These are phyloP conservation scores for Amia ocellicauda DNA, from an alignment of 2,113 vertebrate genomes.

Conservation along the genomic window DNA sequence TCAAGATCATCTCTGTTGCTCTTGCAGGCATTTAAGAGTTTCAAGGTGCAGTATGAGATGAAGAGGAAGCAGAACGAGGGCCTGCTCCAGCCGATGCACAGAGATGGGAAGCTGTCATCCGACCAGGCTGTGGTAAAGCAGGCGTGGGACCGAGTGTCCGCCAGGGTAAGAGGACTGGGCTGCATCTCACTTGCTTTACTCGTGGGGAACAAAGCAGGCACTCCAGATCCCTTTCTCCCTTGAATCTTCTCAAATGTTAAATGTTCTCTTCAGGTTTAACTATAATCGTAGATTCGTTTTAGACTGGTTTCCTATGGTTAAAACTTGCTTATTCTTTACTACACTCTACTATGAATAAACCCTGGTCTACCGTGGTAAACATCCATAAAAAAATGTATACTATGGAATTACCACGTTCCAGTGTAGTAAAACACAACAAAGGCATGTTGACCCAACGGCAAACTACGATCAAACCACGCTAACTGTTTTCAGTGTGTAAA, in stretches of 20 bases:
- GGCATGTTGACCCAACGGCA: too few species aligned
- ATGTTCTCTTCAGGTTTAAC: not conserved
- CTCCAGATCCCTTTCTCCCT: too few species aligned
- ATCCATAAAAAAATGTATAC: too few species aligned
- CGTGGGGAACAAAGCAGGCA: too few species aligned
- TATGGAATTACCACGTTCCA: too few species aligned
- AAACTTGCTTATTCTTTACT: not conserved
- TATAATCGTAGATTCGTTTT: too few species aligned
- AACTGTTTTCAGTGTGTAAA: too few species aligned
- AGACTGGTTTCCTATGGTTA: too few species aligned
- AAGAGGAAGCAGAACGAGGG: conserved; percentile 86
- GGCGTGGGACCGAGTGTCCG: conserved; percentile 85
- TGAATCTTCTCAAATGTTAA: not conserved
- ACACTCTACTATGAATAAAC: too few species aligned
- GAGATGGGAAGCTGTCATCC: conserved; percentile 88
- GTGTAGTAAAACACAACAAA: too few species aligned
- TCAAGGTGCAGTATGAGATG: conserved; percentile 86
- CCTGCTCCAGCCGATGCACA: conserved; percentile 75
- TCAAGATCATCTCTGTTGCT: not conserved
- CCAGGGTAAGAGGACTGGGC: conserved; percentile 66
- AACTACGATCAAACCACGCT: too few species aligned
- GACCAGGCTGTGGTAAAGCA: conserved; percentile 94
- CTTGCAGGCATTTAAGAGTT: conserved; percentile 82
- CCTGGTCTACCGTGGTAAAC: too few species aligned
- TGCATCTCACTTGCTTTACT: not conserved